Evolutionary conservation across 2,888 invertebrate genomes (phyloP).

Genomic region (Strigamia maritima): DNA sequence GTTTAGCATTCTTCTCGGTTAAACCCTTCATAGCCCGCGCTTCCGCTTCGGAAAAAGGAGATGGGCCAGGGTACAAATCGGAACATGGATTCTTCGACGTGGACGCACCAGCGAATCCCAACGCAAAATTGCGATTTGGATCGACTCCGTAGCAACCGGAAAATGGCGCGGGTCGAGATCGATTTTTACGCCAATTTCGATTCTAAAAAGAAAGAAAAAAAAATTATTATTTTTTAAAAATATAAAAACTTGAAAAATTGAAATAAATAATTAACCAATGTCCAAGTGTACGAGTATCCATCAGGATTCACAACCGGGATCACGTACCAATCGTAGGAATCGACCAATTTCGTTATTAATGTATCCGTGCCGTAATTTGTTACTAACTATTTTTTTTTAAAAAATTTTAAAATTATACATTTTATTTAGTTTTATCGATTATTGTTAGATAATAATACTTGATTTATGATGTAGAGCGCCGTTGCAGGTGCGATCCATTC

Average conservation of each 20-base stretch:
- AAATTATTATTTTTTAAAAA: neutral
- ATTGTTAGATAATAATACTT: slow-evolving; percentile 18
- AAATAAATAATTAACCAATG: slow-evolving; percentile 39
- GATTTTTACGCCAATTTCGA: slow-evolving; percentile 36
- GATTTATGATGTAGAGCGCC: slow-evolving; percentile 42
- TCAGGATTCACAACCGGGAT: slow-evolving; percentile 48
- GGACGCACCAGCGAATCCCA: slow-evolving; percentile 36
- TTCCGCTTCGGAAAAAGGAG: slow-evolving; percentile 40
- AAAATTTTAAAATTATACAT: neutral
- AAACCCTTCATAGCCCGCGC: slow-evolving; percentile 24
- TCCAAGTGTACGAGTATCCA: slow-evolving; percentile 48
- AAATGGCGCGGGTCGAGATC: slow-evolving; percentile 12
- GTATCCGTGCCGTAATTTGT: slow-evolving; percentile 42
- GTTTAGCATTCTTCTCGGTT: neutral
- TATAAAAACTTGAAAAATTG: too few relatives aligned
- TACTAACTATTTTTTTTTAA: slow-evolving; percentile 42
- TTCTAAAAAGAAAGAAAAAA: slow-evolving; percentile 23
- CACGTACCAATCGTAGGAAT: slow-evolving; percentile 46
- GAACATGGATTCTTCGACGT: slow-evolving; percentile 39
- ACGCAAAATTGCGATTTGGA: slow-evolving; percentile 26
- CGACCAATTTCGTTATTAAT: slow-evolving; percentile 43
- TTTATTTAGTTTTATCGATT: neutral
- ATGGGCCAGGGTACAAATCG: slow-evolving; percentile 39
- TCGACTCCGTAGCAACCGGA: slow-evolving; percentile 35
- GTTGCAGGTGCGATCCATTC: slow-evolving; percentile 44